Base-by-base conservation (phyloP, 2,797 vertebrate species). In the Tapera naevia region DNA sequence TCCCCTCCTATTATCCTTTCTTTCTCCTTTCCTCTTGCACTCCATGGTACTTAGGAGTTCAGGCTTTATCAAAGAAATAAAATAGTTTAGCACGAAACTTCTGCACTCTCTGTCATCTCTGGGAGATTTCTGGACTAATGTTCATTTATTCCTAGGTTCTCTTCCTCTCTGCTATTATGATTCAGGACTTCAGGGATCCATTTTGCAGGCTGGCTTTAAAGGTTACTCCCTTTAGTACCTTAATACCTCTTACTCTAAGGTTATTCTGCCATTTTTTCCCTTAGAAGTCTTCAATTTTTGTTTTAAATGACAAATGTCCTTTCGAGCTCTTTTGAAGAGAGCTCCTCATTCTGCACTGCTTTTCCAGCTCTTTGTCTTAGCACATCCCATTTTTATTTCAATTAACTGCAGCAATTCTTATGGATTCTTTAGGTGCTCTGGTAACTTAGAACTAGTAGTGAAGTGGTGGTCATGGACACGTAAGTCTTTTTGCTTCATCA, bases 171-270 rank as follows among this genome's bases (percentile, higher is more conserved):
- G 13, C 54, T 91, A 67, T 76, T 88, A 91, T 7, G 48, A 78
- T 80, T 76, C 46, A 75, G 76, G 92, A 75, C 96, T 87, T 89
- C 65, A 88, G 96, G 90, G 91, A 94, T 60, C 43, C 39, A 56
- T 95, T 91, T 82, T 7, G 4, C 48, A 60, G 88, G 65, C 83
- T 93, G 81, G 39, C 35, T 95, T 95, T 95, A 96, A 96, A 96
- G 94, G 96, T 97, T 96, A 95, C 82, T 94, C 83, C 74, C 86
- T 94, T 96, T 73, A 95, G 73, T 91, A 76, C 83, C 73, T 76
- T 67, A 81, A 96, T 93, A 37, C 56, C 80, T 95, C 93, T 95
- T 92, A 58, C 51, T 94, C 65, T 78, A 87, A 94, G 81, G 86
- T 93, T 96, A 82, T 91, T 90, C 83, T 95, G 86, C 71, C 88